Evolutionary conservation across 1,140 invertebrate species (phyloP), one percentile per base, ranked within the genome.

Genomic region (Frieseomelitta varia): DNA sequence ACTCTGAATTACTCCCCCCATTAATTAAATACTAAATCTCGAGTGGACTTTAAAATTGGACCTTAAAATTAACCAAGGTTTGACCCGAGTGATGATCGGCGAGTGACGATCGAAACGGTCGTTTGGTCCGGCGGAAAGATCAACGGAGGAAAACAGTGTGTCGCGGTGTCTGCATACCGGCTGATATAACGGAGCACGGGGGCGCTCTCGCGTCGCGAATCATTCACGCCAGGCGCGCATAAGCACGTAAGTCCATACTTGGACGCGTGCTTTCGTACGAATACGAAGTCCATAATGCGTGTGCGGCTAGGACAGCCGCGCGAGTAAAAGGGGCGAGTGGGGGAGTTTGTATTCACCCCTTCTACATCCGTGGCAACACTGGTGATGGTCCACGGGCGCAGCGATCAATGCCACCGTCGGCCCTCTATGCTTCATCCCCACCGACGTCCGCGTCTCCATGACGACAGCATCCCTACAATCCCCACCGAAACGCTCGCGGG

Each of bases 401-500:
- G 91, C 94, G 94, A 94, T 94, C 94, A 94, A 94, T 95, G 93
- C 94, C 93, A 92, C 89, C 90, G 92, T 91, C 92, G 92, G 91
- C 90, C 85, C 91, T 91, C 90, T 88, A 86, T 90, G 84, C 78
- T 88, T 85, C 90, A 84, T 85, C 90, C 88, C 87, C 91, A 90
- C 90, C 63, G 61, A 47, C 74, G 55, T 71, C 27, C 24, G 75
- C 72, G 93, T 95, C 81, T 83, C 85, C 93, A 94, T 94, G 92
- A 81, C 92, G 89, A 95, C 94, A 90, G 91, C 92, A 93, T 93
- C 92, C 93, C 94, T 92, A 90, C 90, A 68, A 81, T 85, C 90
- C 90, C 92, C 87, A 85, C 90, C 87, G 63, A 61, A 15, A 53
- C 30, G 79, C 58, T 24, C 68, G 63, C 30, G 53, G 76, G 69